These are phyloP conservation scores for Leucophenga montana DNA, from an alignment of 2,888 invertebrate species.

Conservation along the genomic window DNA sequence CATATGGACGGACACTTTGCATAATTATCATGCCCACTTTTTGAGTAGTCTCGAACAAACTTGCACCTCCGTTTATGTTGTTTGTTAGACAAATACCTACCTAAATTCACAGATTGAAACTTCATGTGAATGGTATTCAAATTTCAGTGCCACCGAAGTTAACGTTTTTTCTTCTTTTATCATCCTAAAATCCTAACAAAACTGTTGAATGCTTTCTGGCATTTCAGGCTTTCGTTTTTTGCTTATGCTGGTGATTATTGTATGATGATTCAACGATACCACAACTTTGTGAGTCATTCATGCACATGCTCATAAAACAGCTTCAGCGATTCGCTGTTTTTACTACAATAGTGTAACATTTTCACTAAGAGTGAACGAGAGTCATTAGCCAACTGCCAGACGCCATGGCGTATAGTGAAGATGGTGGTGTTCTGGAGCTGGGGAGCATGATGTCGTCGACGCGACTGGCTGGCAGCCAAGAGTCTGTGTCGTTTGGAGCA, in stretches of 20 bases:
- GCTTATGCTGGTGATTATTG: background rate
- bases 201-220: background rate
- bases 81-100: too few species aligned
- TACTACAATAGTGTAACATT: background rate
- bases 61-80: too few species aligned
- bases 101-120: too few species aligned
- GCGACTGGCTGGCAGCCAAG: conserved; percentile 52
- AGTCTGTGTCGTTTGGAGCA: too few species aligned
- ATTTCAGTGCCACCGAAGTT: too few species aligned
- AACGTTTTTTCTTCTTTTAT: too few species aligned
- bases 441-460: conserved; percentile 28
- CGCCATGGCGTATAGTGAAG: background rate
- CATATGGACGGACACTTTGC: too few species aligned
- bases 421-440: background rate
- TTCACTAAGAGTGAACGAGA: background rate
- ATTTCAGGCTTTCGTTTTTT: too few species aligned
- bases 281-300: background rate
- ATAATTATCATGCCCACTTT: too few species aligned
- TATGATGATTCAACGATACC: too few species aligned
- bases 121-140: too few species aligned
- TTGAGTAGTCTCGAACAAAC: too few species aligned
- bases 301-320: background rate
- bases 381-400: background rate
- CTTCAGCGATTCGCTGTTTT: background rate
- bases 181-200: background rate